Evolutionary conservation across 2,797 vertebrate genomes (phyloP), one percentile per base, ranked within the genome.

Genomic region (Rhincodon typus): DNA sequence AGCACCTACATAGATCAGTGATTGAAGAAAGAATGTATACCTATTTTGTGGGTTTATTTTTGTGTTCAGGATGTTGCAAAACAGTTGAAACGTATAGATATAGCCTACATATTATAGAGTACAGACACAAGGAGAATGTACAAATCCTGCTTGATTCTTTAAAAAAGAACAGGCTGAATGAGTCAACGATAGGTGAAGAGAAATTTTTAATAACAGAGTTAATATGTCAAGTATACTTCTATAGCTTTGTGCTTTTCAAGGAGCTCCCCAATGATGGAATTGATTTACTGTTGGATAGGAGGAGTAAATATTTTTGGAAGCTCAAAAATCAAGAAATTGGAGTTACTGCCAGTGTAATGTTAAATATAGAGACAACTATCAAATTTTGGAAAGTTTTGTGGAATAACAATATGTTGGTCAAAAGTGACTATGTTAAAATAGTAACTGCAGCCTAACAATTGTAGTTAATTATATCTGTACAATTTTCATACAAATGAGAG

Each of bases 401-500:
- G 5, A 90, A 34, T 90, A 62, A 62, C 30, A n/a, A 57, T 66
- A 62, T 7, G 30, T 62, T 21, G 53, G 87, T 7, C 93, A 94
- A 67, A 94, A 94, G 21, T 57, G 46, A 72, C 94, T 46, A 77
- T 53, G 30, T 34, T 50, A 77, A 94, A 53, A 66, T 42, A 95
- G 46, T 42, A 72, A 50, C 8, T 27, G 4, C 42, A 74, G 38
- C 25, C 27, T 74, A 95, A 50, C 25, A 13, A 53, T 77, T 95
- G 15, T 30, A 77, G 27, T 72, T 77, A 77, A 95, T 95, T 95
- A 95, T 74, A 50, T 74, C 42, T 1, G 62, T 42, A 69, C 91
- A 95, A 95, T 74, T 95, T 95, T 77, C 30, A 77, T 95, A 70
- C 94, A 95, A 95, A 77, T n/a, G 46, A 74, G 27, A 74, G 70